Evolutionary conservation across 2,113 vertebrate genomes (phyloP), one percentile per base, ranked within the genome.

Genomic region (Eptesicus fuscus): DNA sequence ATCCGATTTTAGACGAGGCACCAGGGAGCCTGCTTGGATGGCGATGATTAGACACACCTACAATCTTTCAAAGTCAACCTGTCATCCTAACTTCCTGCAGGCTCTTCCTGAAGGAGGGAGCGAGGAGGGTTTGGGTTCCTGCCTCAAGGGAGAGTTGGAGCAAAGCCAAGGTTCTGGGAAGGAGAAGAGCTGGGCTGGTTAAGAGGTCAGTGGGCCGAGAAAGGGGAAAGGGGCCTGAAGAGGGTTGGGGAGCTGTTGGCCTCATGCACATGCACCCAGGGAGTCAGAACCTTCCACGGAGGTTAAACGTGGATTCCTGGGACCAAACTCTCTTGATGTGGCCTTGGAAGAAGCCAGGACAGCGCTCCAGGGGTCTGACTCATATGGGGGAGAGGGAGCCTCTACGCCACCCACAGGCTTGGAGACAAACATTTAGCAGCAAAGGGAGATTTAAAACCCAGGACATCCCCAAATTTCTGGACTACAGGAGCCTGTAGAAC

Each of bases 201-300:
- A 4, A 11, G 20, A 37, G 28, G 2, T 12, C 12, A 1, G 0
- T 0, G 20, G 20, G 23, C 44, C 37, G 10, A 56, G 49, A 22
- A 59, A 84, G 56, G 7, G 8, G 30, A 18, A 10, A 56, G 8
- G 30, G 25, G 16, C 61, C 14, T 0, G 3, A 1, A 25, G 61
- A 12, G 67, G 25, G 11, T 0, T 2, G 30, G 22, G 3, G 51
- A 1, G 42, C 22, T 32, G 35, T 5, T 4, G 20, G 23, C 20
- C 9, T 18, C n/a, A 16, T 16, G 42, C 9, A 4, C 63, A 2
- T 0, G 1, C 4, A 1, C 28, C 1, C 1, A 3, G 4, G 0
- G 1, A 28, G 9, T 22, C 44, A 59, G 25, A 20, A 35, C 22
- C 25, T 25, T 49, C 42, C 9, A 9, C 22, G 0, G 4, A 28